A percentile compares a stretch with the other conserved stretches of the same genome.
Evolutionary conservation across 1,140 invertebrate species (phyloP).

Genomic region (Sycophila sp.): DNA sequence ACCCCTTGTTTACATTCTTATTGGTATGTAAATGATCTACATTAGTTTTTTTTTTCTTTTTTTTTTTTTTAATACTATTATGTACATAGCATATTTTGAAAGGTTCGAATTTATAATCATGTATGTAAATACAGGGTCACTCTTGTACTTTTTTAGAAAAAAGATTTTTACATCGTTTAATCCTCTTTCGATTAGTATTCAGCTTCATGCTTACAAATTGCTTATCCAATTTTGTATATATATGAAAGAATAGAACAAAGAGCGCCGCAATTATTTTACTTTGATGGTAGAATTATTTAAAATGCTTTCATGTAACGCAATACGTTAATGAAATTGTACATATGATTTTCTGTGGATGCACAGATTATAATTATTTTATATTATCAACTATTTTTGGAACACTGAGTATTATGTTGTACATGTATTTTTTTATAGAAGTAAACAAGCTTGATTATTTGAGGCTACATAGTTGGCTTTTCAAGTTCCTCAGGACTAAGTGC

Average conservation of each 20-base stretch:
- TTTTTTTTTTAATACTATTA: background rate
- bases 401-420: constrained; percentile 23
- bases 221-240: background rate
- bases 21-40: background rate
- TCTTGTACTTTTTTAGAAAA: background rate
- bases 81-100: background rate
- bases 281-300: background rate
- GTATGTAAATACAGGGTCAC: background rate
- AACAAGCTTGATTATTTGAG: background rate
- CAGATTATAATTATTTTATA: constrained; percentile 1
- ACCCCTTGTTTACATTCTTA: background rate
- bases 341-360: background rate
- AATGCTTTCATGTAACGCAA: background rate
- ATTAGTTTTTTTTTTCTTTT: background rate
- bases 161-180: background rate
- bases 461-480: background rate
- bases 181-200: background rate
- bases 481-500: background rate
- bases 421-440: background rate
- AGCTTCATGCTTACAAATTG: constrained; percentile 3
- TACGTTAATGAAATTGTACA: constrained; percentile 11
- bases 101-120: background rate
- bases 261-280: constrained; percentile 1
- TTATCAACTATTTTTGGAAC: constrained; percentile 6
- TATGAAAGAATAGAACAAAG: background rate